Evolutionary conservation across 23 tunicate genomes (phyloP).

Genomic region (Ascidia mentula): DNA sequence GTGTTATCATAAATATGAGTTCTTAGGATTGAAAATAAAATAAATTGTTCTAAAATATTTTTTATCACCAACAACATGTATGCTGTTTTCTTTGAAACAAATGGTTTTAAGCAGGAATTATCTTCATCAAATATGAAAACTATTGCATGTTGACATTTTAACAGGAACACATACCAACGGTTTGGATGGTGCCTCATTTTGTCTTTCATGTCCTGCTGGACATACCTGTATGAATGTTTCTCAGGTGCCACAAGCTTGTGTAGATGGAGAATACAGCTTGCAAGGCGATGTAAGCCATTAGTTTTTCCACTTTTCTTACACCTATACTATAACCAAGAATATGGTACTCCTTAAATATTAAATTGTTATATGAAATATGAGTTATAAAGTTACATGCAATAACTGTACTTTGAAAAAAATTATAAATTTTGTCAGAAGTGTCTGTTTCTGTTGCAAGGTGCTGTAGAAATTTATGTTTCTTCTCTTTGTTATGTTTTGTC

Average conservation of each 20-base stretch:
- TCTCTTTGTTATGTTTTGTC: too few relatives aligned
- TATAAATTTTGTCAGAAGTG: background rate
- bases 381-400: too few relatives aligned
- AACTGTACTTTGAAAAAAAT: too few relatives aligned
- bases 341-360: background rate
- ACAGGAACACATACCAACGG: slow-evolving; percentile 73
- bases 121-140: too few relatives aligned
- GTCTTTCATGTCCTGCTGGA: slow-evolving; percentile 73
- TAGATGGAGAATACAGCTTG: slow-evolving; percentile 46
- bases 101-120: too few relatives aligned
- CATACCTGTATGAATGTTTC: slow-evolving; percentile 37
- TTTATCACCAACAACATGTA: too few relatives aligned
- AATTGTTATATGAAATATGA: background rate
- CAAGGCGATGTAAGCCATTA: slow-evolving; percentile 43
- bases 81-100: too few relatives aligned
- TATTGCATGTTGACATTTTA: background rate
- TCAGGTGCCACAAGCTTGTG: slow-evolving; percentile 37
- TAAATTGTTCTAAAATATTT: too few relatives aligned
- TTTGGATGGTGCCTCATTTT: slow-evolving; percentile 18
- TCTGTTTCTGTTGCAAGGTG: too few relatives aligned
- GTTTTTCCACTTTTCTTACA: background rate
- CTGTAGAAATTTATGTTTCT: background rate
- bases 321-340: background rate
- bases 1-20: too few relatives aligned
- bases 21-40: too few relatives aligned